Conservation (phyloP, 2,888 invertebrate species). For the Adineta ricciae region DNA sequence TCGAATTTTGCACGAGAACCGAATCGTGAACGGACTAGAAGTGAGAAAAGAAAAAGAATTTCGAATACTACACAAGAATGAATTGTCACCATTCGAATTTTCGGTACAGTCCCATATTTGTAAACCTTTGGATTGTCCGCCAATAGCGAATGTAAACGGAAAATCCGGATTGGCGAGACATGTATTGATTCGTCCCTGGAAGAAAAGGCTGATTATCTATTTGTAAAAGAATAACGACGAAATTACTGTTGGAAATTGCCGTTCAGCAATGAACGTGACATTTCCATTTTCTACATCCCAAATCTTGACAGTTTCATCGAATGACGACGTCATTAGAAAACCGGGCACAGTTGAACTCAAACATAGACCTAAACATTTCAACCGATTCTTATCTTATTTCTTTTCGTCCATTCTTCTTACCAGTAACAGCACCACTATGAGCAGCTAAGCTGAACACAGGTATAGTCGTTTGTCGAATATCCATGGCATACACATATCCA, state of each 20-base stretch:
- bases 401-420: constrained; percentile 50
- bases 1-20: constrained; percentile 6
- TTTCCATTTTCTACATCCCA: constrained; percentile 61
- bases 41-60: background rate
- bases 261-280: constrained; percentile 46
- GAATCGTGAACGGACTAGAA: constrained; percentile 13
- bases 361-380: constrained; percentile 52
- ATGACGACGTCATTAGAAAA: constrained; percentile 66
- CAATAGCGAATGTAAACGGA: constrained; percentile 17
- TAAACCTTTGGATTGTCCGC: background rate
- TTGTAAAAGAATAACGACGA: background rate
- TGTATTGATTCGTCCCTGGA: background rate
- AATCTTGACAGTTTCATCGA: constrained; percentile 70
- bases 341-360: constrained; percentile 65
- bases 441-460: constrained; percentile 65
- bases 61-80: too few species aligned
- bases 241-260: constrained; percentile 59
- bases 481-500: constrained; percentile 63
- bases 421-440: constrained; percentile 74
- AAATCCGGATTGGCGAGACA: constrained; percentile 7
- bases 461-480: constrained; percentile 59
- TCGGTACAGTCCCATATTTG: constrained; percentile 1
- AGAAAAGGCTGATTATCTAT: background rate
- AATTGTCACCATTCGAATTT: constrained; percentile 2
- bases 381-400: background rate